Conservation (phyloP, 2,888 invertebrate genomes). For the Julus scandinavius region DNA sequence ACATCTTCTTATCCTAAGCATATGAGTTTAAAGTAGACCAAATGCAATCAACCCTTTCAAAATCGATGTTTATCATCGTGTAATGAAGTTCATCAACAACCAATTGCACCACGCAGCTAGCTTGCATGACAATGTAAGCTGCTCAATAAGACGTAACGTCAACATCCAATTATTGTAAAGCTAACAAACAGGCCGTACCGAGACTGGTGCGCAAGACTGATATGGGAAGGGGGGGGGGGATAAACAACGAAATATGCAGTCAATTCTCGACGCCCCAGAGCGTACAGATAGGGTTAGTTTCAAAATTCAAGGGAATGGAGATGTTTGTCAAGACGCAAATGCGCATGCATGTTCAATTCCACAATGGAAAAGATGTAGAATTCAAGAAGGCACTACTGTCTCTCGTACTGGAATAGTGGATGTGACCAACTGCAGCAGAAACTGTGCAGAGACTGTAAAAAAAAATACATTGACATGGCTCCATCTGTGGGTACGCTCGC, state of each 20-base stretch:
- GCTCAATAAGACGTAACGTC: constrained; percentile 33
- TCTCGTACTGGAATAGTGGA: background rate
- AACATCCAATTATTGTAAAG: background rate
- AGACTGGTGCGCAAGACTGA: background rate
- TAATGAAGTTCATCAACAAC: constrained; percentile 33
- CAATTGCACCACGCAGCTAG: background rate
- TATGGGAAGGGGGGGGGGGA: background rate
- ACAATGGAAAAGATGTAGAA: background rate
- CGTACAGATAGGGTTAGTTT: background rate
- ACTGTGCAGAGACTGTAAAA: background rate
- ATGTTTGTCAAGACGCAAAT: background rate
- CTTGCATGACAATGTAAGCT: background rate
- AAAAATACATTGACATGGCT: too few relatives aligned
- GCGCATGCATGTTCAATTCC: background rate
- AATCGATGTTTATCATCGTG: background rate
- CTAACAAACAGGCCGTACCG: background rate
- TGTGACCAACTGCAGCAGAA: background rate
- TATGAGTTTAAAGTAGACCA: background rate
- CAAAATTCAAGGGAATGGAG: too few relatives aligned
- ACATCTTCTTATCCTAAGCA: too few relatives aligned
- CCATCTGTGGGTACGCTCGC: background rate
- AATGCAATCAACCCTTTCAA: background rate
- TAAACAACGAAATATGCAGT: background rate
- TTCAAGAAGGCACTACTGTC: background rate
- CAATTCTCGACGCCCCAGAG: background rate